phyloP scores from a whole-genome alignment of 2,113 vertebrate genomes.

The Fregetta grallaria region DNA sequence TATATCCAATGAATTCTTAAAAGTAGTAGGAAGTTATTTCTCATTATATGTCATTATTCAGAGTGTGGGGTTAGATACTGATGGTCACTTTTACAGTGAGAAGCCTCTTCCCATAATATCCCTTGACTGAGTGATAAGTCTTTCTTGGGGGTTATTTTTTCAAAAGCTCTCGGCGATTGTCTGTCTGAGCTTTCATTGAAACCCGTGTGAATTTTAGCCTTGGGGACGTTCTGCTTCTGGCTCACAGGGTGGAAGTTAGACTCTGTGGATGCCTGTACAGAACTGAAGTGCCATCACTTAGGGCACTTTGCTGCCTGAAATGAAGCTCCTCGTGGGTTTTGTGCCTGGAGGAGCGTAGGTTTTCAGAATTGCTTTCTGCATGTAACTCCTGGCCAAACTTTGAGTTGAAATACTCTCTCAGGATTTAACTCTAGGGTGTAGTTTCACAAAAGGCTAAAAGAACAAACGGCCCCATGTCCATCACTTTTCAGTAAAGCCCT shows the following conservation, averaged over 20 bases:
- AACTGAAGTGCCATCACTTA: neutral
- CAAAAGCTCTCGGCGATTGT: neutral
- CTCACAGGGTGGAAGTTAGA: neutral
- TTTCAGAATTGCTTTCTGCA: neutral
- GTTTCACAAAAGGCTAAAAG: neutral
- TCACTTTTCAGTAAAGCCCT: neutral
- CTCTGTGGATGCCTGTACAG: accelerated
- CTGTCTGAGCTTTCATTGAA: neutral
- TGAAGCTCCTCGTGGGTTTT: neutral
- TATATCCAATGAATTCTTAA: neutral
- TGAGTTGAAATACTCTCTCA: neutral
- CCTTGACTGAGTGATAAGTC: neutral
- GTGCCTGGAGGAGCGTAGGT: neutral
- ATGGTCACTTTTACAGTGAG: accelerated
- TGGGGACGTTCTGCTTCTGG: neutral
- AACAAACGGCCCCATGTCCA: accelerated
- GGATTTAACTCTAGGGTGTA: neutral
- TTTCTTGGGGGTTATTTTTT: neutral
- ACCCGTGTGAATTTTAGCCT: neutral
- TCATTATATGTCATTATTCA: neutral
- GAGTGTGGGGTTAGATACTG: neutral
- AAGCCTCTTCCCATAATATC: neutral
- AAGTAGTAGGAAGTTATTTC: neutral
- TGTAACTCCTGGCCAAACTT: neutral
- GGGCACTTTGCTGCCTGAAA: neutral